Evolutionary conservation across 2,888 invertebrate species (phyloP), one percentile per base, ranked within the genome.

Genomic region (Hyalella azteca): DNA sequence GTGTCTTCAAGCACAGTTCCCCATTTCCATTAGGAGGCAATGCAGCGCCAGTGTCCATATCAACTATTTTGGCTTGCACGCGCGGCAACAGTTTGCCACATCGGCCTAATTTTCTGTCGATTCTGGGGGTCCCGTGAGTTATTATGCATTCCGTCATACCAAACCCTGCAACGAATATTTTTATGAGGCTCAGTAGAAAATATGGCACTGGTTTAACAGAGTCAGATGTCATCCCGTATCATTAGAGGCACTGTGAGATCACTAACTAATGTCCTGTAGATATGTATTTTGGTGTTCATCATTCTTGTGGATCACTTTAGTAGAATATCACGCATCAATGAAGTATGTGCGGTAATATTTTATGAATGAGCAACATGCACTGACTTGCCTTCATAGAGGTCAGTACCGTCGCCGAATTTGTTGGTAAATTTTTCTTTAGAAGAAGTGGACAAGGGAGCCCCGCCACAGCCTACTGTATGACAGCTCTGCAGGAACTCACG

Each of bases 401-500:
- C 19, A 36, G 36, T 29, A 19, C 9, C n/a, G 7, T 19, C 39
- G 0, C 66, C 36, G 19, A 3, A 66, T 19, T 66, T 66, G 36
- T 32, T 19, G 5, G 4, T 3, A n/a, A 66, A 66, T 29, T 66
- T 49, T 39, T 79, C 15, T 22, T 81, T 77, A 0, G 54, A 45
- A 1, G 81, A 92, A 86, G 90, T 90, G 0, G 94, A 93, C 9
- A 96, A 89, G 0, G 96, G 93, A 0, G 96, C 95, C 2, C 96
- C 96, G 0, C 95, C 95, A 86, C 92, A 92, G 87, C 93, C 90
- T 73, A 95, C 89, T 75, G 91, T 90, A 86, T 91, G 90, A 3
- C 96, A 87, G 13, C 91, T 92, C 0, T 92, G 91, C 81, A 96
- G 88, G 87, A 96, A 92, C 86, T 93, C 95, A 82, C 93, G 90